Base-by-base conservation (phyloP, 2,888 invertebrate genomes). In the Hetaerina titia region DNA sequence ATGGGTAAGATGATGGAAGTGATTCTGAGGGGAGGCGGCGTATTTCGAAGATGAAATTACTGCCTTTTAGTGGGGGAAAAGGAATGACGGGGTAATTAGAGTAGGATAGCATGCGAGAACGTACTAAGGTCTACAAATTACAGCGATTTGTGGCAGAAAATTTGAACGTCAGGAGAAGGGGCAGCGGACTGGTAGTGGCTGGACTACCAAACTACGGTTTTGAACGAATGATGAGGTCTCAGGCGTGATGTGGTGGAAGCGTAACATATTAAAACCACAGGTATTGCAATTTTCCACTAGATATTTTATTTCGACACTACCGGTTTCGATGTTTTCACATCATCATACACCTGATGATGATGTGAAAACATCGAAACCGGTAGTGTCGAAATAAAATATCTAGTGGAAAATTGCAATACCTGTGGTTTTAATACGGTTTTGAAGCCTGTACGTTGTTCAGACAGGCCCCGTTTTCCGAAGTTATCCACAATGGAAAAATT, bases 1-100 rank as follows among this genome's bases (percentile, higher is more conserved):
- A 81, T 0, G 31, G 31, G 25, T 11, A 5, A 81, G 19, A n/a
- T 22, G 22, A n/a, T 19, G 31, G 81, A 15, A 81, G 81, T 81
- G 81, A 81, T 81, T 81, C 19, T 22, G 69, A 69, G 81, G 81
- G 31, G 0, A 22, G 13, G 11, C 13, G 15, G 13, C 25, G 19
- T 11, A 8, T 4, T 31, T 31, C 31, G 81, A 31, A 81, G 81
- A 81, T 81, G 13, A 31, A 81, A 81, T 81, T 81, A 81, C 81
- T 22, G 31, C 81, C 81, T 31, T 31, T 81, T 11, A 31, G 31
- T 11, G 22, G 31, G 25, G 7, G 81, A 31, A 60, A 81, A 81
- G 81, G 81, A 81, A 31, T 81, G 81, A 81, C 81, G 31, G 81
- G 81, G 81, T 81, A 81, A 81, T 81, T 81, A 81, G 81, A 81